Percentiles rank a stretch among this genome's conserved stretches.
Evolutionary conservation across 1,140 invertebrate species (phyloP).

Genomic region (Leptopilina boulardi): DNA sequence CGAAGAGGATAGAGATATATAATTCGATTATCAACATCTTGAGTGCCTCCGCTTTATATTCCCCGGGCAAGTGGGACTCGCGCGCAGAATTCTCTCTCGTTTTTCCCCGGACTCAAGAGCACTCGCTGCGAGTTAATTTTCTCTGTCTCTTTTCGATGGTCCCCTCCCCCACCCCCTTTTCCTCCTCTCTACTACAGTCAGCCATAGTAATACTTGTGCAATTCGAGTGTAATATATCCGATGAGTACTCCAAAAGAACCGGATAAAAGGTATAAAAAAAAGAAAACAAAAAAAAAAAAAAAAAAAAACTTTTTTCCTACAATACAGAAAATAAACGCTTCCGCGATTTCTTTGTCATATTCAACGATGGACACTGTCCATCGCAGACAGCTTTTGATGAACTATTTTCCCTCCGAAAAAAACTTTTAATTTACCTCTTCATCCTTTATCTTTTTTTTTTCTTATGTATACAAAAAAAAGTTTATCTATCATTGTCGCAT

Average conservation of each 20-base stretch:
- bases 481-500: background rate
- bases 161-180: background rate
- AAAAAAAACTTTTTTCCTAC: background rate
- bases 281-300: background rate
- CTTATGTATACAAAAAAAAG: background rate
- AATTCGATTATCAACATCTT: constrained; percentile 60
- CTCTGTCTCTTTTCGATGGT: constrained; percentile 45
- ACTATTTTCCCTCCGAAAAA: background rate
- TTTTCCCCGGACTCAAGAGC: constrained; percentile 56
- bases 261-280: constrained; percentile 1
- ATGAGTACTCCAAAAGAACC: constrained; percentile 38
- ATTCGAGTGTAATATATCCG: constrained; percentile 39
- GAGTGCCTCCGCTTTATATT: constrained; percentile 57
- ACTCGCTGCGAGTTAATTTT: constrained; percentile 61
- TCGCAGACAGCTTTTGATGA: background rate
- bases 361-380: constrained; percentile 2
- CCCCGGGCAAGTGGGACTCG: constrained; percentile 47
- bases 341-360: constrained; percentile 20
- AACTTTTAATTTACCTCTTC: constrained; percentile 5
- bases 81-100: constrained; percentile 52
- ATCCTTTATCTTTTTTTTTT: background rate
- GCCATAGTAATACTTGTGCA: constrained; percentile 55
- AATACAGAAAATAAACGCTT: constrained; percentile 26
- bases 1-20: constrained; percentile 40
- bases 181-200: constrained; percentile 33